These are phyloP conservation scores for Propithecus perrieri DNA, from an alignment of 2,797 vertebrate species.

Conservation along the genomic window DNA sequence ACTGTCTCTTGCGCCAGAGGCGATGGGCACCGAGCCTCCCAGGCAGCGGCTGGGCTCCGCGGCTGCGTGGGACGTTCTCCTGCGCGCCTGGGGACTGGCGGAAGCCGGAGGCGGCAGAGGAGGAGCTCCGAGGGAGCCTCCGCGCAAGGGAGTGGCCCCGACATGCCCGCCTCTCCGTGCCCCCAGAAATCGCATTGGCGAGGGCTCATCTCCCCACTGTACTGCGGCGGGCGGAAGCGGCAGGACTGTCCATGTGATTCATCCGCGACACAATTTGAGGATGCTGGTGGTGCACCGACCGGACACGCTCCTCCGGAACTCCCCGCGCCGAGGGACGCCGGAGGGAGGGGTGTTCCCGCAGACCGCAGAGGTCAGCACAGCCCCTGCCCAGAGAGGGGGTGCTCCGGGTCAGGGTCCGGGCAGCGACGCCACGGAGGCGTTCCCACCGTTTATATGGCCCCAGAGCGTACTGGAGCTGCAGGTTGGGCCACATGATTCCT, in stretches of 20 bases:
- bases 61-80: no score
- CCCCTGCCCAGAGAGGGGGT: neutral
- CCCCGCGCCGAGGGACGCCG: accelerated
- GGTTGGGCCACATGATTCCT: neutral
- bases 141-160: no score
- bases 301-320: neutral
- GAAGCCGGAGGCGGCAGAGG: neutral
- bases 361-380: neutral
- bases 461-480: neutral
- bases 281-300: neutral
- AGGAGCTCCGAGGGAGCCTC: neutral
- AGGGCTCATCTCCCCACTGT: neutral
- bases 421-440: neutral
- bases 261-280: neutral
- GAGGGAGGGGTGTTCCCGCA: neutral
- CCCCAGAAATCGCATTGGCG: neutral
- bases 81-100: neutral
- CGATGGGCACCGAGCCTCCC: neutral
- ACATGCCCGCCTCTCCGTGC: no score
- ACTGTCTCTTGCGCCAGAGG: neutral
- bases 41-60: neutral
- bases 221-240: accelerated
- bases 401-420: neutral
- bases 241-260: neutral
- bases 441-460: neutral